Evolutionary conservation across 2,797 vertebrate genomes (phyloP).

Genomic region (Poecilia gillii): DNA sequence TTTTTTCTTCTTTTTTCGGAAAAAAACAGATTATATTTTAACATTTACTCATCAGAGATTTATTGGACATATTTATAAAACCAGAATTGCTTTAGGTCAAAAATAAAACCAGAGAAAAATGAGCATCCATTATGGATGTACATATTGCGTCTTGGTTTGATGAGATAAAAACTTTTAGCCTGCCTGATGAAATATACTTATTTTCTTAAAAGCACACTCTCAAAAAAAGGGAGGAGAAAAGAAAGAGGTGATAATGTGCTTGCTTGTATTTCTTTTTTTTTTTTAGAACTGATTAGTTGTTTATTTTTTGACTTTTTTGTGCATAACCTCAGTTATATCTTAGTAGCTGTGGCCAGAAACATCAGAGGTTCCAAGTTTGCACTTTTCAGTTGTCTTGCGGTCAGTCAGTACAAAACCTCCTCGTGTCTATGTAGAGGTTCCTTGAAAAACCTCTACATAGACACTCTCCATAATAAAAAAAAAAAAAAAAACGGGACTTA

Average conservation of each 20-base stretch:
- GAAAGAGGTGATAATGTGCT: no score
- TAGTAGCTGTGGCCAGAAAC: neutral
- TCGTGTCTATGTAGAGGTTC: neutral
- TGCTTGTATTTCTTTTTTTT: neutral
- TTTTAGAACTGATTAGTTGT: neutral
- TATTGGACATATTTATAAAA: slow-evolving; percentile 75
- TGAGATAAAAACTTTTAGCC: slow-evolving; percentile 44
- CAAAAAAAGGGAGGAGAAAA: neutral
- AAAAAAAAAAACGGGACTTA: neutral
- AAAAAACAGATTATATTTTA: slow-evolving; percentile 90
- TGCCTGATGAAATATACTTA: slow-evolving; percentile 35
- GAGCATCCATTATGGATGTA: slow-evolving; percentile 10
- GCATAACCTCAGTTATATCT: neutral
- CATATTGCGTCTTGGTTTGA: neutral
- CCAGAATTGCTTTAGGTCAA: slow-evolving; percentile 84
- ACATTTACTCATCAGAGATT: slow-evolving; percentile 92
- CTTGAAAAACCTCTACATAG: neutral
- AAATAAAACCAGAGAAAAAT: slow-evolving; percentile 94
- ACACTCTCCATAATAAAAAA: neutral
- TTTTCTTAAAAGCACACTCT: slow-evolving; percentile 5
- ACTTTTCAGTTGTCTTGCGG: neutral
- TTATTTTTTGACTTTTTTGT: neutral
- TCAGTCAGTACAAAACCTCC: neutral
- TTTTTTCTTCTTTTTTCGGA: slow-evolving; percentile 38
- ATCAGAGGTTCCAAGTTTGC: neutral